Evolutionary conservation across 1,140 invertebrate species (phyloP), one percentile per base, ranked within the genome.

Genomic region (Drosophila sproati): DNA sequence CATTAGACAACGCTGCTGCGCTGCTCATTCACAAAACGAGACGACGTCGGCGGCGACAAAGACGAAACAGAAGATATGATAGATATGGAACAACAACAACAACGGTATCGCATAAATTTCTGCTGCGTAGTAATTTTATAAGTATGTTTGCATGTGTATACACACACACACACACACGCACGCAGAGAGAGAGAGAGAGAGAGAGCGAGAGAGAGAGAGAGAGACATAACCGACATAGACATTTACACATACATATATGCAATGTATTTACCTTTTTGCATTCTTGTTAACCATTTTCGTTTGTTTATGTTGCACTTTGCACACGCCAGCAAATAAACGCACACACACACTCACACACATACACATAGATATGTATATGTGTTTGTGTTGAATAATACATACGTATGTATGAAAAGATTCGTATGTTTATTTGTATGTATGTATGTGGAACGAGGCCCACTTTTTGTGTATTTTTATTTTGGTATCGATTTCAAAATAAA

Each of bases 401-500:
- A 50, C 55, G 35, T 52, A 41, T 61, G 35, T 52, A 41, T 48
- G 62, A 35, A 31, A 68, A 37, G 37, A 37, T 50, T 54, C 7
- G 48, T 43, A 59, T 48, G 51, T 63, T 51, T 75, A 54, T 70
- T 54, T 73, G 31, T 52, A 29, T 68, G 54, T 56, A 75, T 57
- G 60, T 50, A 75, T 57, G 60, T 50, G 45, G 57, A 71, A 39
- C 51, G 60, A 71, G 67, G 68, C 73, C 50, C 68, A 71, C 68
- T 76, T 64, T 52, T 71, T 59, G 54, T 72, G 37, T 77, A 70
- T 80, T 79, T 76, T 82, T 87, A 87, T 88, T 89, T 89, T 85
- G 75, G 78, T 89, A 89, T 89, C 81, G 85, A 90, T 89, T 89
- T 90, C 78, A 90, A 90, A 85, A 88, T 81, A 73, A 82, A 88